Conservation (phyloP, 2,113 vertebrate genomes). For the Tychaedon coryphoeus region DNA sequence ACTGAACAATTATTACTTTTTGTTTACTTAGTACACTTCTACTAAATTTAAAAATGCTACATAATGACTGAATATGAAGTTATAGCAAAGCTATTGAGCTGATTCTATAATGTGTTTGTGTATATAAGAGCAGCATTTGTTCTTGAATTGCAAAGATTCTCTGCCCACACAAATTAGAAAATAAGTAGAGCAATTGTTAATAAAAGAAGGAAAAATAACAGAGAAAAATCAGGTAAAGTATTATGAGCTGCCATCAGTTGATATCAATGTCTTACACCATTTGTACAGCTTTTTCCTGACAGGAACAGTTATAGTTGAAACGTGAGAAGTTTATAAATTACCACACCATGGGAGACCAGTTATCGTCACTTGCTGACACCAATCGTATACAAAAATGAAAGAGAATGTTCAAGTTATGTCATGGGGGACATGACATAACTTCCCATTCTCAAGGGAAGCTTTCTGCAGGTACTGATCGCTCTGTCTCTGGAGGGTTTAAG, state of each 20-base stretch:
- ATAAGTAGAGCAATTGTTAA: neutral
- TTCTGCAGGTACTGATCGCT: neutral
- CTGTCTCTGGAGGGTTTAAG: neutral
- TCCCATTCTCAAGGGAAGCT: neutral
- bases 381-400: neutral
- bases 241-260: neutral
- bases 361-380: neutral
- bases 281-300: neutral
- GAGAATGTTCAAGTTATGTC: neutral
- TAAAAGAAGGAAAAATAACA: neutral
- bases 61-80: neutral
- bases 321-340: neutral
- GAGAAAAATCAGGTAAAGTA: neutral
- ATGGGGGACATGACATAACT: neutral
- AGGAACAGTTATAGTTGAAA: neutral
- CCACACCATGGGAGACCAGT: neutral
- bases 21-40: neutral
- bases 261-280: accelerated
- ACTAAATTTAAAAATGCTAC: neutral
- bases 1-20: neutral
- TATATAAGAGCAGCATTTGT: neutral
- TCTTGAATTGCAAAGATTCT: neutral
- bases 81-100: neutral
- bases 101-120: neutral
- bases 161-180: neutral